A percentile compares a stretch with the other conserved stretches of the same genome.
These are phyloP conservation scores for Caenorhabditis tropicalis DNA, from an alignment of 1,140 invertebrate genomes.

Conservation along the genomic window DNA sequence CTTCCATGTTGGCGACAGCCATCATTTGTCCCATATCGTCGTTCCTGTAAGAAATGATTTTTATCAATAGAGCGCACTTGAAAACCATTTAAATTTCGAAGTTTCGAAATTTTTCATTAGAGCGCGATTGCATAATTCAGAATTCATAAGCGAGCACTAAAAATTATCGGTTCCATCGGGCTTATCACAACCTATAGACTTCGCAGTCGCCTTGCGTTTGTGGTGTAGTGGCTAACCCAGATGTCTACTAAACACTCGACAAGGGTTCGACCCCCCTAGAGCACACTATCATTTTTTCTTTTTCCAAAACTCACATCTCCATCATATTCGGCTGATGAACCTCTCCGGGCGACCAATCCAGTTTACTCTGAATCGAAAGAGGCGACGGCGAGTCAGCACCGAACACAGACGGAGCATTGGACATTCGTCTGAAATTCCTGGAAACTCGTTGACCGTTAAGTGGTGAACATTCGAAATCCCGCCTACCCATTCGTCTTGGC, in stretches of 20 bases:
- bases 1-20: not conserved
- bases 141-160: too few species aligned
- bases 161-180: slow-evolving; percentile 19
- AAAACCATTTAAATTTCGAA: too few species aligned
- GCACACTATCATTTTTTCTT: not conserved
- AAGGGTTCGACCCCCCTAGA: not conserved
- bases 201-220: slow-evolving; percentile 57
- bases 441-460: not conserved
- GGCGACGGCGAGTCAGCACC: slow-evolving; percentile 69
- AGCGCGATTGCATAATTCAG: too few species aligned
- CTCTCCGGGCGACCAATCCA: slow-evolving; percentile 71
- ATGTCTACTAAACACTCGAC: not conserved
- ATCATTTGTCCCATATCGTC: slow-evolving; percentile 49
- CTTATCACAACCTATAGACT: not conserved
- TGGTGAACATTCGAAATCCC: not conserved
- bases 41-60: slow-evolving; percentile 33
- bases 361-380: slow-evolving; percentile 64
- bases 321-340: slow-evolving; percentile 62
- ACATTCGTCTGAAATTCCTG: slow-evolving; percentile 58
- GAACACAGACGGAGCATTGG: slow-evolving; percentile 56
- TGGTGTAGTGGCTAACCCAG: slow-evolving; percentile 59
- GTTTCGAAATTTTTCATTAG: too few species aligned
- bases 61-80: not conserved
- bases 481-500: slow-evolving; percentile 66
- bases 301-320: slow-evolving; percentile 67